Evolutionary conservation across 2,888 invertebrate species (phyloP), one percentile per base, ranked within the genome.

Genomic region (Platycheirus rosarum): DNA sequence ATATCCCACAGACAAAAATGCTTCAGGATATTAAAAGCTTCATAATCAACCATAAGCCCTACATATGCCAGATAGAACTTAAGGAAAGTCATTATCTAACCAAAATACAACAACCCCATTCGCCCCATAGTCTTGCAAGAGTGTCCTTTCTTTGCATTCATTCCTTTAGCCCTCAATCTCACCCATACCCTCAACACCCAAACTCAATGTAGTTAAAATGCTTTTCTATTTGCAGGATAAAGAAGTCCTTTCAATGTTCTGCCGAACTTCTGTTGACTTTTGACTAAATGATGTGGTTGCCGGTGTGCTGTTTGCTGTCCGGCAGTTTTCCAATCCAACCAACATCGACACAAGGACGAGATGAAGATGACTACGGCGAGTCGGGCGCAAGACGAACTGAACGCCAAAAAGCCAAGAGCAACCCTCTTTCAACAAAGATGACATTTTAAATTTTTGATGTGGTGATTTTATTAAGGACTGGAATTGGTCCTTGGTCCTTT

Each of bases 401-500:
- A n/a, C n/a, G n/a, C 8, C 40, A 40, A 37, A 55, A 55, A 55
- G 55, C 13, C 37, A 55, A 53, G 35, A 40, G 40, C 26, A 69
- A 57, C 63, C 79, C 69, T 70, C 60, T 75, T 65, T 9, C 80
- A 70, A 60, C 60, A 75, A 70, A 70, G 71, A 76, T 82, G 82
- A 82, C 76, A 76, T 73, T 82, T 82, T 82, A 82, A 82, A 82
- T 82, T 76, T 82, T 82, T 82, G 82, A 82, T 82, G 68, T 82
- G 76, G 82, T 76, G 76, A 82, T 82, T 82, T 82, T 82, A 82
- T 82, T 76, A 76, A 71, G 71, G 71, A 82, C 71, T 82, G 48
- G 62, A 82, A 82, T 73, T 76, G 82, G 68, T 71, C 73, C 66
- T 68, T 63, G 46, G 62, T 68, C 42, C 68, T 76, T 62, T 76